These are phyloP conservation scores for Cenopis cana DNA, from an alignment of 2,888 invertebrate genomes.

Conservation along the genomic window DNA sequence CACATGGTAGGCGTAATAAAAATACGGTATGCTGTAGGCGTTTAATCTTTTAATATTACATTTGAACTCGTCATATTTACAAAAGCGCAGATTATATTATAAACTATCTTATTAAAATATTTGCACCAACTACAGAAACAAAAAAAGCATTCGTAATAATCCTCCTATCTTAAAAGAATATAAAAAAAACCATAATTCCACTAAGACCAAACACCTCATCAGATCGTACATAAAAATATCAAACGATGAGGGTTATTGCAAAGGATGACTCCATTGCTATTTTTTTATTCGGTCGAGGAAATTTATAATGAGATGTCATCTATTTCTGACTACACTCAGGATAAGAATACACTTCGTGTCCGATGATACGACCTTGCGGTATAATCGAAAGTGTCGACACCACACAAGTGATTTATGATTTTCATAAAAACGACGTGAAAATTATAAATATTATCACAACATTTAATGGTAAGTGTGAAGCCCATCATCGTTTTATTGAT, in stretches of 20 bases:
- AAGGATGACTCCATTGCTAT: conserved; percentile 77
- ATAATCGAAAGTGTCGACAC: conserved; percentile 83
- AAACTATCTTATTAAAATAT: not conserved
- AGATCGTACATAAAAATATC: conserved; percentile 54
- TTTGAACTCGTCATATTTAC: not conserved
- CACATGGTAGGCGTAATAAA: too few species aligned
- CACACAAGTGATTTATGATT: conserved; percentile 73
- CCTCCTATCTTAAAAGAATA: conserved; percentile 1
- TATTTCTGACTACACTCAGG: conserved; percentile 76
- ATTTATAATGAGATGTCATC: conserved; percentile 78
- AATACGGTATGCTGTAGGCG: not conserved
- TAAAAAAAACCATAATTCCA: conserved; percentile 49
- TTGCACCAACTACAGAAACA: not conserved
- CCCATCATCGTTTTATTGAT: conserved; percentile 67
- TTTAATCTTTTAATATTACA: not conserved
- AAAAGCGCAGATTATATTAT: not conserved
- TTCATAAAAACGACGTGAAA: conserved; percentile 72
- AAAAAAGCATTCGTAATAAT: not conserved
- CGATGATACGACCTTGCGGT: conserved; percentile 72
- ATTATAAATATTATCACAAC: conserved; percentile 69
- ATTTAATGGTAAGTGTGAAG: conserved; percentile 67
- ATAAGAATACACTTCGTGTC: conserved; percentile 71
- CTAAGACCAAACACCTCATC: conserved; percentile 57
- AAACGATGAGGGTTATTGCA: conserved; percentile 58
- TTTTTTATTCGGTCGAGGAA: conserved; percentile 76